These are phyloP conservation scores for Pipistrellus pygmaeus DNA, from an alignment of 2,797 vertebrate genomes.

Conservation along the genomic window DNA sequence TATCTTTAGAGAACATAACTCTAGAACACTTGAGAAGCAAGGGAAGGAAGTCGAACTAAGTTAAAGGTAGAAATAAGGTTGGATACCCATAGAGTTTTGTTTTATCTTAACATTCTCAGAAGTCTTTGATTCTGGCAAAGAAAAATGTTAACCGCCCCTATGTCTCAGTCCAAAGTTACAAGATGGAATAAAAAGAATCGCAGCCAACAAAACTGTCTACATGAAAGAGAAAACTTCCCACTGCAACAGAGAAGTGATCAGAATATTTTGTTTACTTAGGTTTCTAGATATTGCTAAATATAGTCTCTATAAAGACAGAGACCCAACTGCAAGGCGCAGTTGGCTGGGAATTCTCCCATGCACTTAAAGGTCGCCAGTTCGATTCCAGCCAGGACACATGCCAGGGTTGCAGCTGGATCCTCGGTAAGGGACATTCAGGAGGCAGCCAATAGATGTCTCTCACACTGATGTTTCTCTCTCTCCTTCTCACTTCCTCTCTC, in stretches of 20 bases:
- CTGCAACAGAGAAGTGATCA: slow-evolving; percentile 26
- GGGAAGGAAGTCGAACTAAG: background rate
- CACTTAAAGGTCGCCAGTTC: background rate
- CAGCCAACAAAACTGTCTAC: slow-evolving; percentile 15
- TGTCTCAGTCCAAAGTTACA: background rate
- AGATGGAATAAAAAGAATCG: slow-evolving; percentile 41
- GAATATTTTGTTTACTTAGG: slow-evolving; percentile 59
- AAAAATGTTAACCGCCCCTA: slow-evolving; percentile 4
- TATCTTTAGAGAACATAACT: slow-evolving; percentile 30
- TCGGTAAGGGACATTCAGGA: background rate
- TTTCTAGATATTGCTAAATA: slow-evolving; percentile 56
- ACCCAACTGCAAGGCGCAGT: background rate
- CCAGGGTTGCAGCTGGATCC: background rate
- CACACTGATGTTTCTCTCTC: background rate
- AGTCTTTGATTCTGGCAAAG: slow-evolving; percentile 39
- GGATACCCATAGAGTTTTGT: background rate
- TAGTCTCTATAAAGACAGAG: slow-evolving; percentile 8
- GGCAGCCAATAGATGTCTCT: background rate
- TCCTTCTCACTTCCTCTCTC: background rate
- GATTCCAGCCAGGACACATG: background rate
- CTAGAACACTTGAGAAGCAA: background rate
- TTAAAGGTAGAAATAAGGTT: background rate
- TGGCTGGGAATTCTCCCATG: background rate
- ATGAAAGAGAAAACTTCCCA: slow-evolving; percentile 40
- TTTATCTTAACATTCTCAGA: background rate